A percentile compares a stretch with the other conserved stretches of the same genome.
These are phyloP conservation scores for Diplolepis rosae DNA, from an alignment of 2,888 invertebrate species.

Conservation along the genomic window DNA sequence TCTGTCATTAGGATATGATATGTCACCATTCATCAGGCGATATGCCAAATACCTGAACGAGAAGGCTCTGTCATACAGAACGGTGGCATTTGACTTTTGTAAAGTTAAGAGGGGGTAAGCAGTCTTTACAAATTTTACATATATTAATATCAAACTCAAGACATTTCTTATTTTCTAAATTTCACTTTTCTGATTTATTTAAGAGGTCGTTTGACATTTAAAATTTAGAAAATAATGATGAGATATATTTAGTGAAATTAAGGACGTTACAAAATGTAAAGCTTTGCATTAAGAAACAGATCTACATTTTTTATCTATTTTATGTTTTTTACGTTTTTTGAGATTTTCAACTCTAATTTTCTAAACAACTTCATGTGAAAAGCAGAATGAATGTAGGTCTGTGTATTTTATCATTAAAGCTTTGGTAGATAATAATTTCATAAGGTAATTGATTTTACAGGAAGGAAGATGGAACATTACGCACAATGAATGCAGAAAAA, in stretches of 20 bases:
- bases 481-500: slow-evolving; percentile 98
- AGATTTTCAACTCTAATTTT: no score
- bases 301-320: not conserved
- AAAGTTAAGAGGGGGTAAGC: slow-evolving; percentile 98
- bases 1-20: slow-evolving; percentile 90
- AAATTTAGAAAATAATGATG: no score
- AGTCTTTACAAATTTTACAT: not conserved
- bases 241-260: no score
- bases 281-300: no score
- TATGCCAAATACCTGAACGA: slow-evolving; percentile 99
- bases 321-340: not conserved
- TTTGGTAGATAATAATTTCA: no score
- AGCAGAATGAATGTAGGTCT: no score
- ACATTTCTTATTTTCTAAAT: slow-evolving; percentile 8
- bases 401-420: no score
- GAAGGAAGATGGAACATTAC: slow-evolving; percentile 96
- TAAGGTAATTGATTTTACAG: slow-evolving; percentile 75
- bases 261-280: no score
- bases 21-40: slow-evolving; percentile 98
- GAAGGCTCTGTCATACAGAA: slow-evolving; percentile 98
- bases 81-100: slow-evolving; percentile 99
- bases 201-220: no score
- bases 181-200: no score
- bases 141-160: no score
- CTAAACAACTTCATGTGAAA: no score